Evolutionary conservation across 2,888 invertebrate genomes (phyloP), one percentile per base, ranked within the genome.

Genomic region (Stenurella melanura): DNA sequence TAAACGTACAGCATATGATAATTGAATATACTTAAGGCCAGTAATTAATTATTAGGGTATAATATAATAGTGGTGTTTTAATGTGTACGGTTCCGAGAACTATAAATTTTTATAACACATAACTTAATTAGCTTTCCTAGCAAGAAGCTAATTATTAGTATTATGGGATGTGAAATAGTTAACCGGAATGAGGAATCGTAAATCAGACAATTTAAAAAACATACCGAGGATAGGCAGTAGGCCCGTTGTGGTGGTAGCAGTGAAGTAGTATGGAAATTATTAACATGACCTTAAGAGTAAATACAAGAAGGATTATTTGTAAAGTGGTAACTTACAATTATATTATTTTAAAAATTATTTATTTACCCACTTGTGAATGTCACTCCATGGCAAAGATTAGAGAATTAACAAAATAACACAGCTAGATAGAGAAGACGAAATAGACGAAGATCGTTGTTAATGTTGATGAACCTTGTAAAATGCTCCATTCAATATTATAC

Each of bases 21-120:
- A 50, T n/a, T n/a, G n/a, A 7, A 50, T n/a, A 50, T 50, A 50
- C 50, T 15, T 50, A 50, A 15, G 42, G 42, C 0, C 11, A 1
- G 50, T 50, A 50, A 50, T 50, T 50, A 50, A 50, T 50, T 50
- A 50, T 50, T 50, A n/a, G n/a, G n/a, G 50, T 42, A 42, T 42
- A 42, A 42, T 42, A 42, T 42, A 42, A 42, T 42, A 42, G 42
- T n/a, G n/a, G 50, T 50, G 50, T 50, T 50, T 42, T 50, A 50
- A 50, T 50, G 15, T 50, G 50, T 50, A 50, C n/a, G 15, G 50
- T 50, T 50, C 50, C 50, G 5, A 50, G 50, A 50, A 50, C 50
- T n/a, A 50, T 50, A 50, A 15, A 50, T 50, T 50, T 50, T 50
- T 50, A 50, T 50, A 50, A 50, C 50, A 50, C 50, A 50, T 50